Percentiles rank a stretch among this genome's conserved stretches.
Conservation (phyloP, 1,140 invertebrate species). For the Tigriopus japonicus region DNA sequence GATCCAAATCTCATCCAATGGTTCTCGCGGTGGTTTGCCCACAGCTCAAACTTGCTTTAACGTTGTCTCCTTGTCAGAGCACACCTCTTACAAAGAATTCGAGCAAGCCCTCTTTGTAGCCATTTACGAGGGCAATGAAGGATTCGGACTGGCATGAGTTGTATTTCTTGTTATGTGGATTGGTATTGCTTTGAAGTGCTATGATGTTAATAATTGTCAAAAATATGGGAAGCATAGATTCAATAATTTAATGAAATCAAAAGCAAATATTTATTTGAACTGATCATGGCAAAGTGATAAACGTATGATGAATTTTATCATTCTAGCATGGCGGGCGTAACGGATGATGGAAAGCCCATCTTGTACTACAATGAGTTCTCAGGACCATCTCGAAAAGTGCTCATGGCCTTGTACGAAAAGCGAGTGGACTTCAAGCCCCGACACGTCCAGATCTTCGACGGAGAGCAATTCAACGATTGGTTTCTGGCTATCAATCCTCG, state of each 20-base stretch:
- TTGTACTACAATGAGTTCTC: neutral
- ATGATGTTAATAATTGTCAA: too few relatives aligned
- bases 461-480: slow-evolving; percentile 5
- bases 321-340: too few relatives aligned
- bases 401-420: slow-evolving; percentile 2
- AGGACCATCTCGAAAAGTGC: neutral
- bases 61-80: slow-evolving; percentile 83
- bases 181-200: too few relatives aligned
- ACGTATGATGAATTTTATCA: too few relatives aligned
- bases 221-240: too few relatives aligned
- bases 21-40: slow-evolving; percentile 69
- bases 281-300: too few relatives aligned
- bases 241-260: too few relatives aligned
- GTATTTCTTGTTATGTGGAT: too few relatives aligned
- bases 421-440: neutral
- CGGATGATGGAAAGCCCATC: neutral
- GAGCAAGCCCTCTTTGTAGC: slow-evolving; percentile 71
- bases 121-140: slow-evolving; percentile 85
- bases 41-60: slow-evolving; percentile 92
- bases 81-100: slow-evolving; percentile 81
- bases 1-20: slow-evolving; percentile 73
- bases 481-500: slow-evolving; percentile 2
- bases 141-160: slow-evolving; percentile 56
- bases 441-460: neutral
- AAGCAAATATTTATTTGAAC: too few relatives aligned